Evolutionary conservation across 2,888 invertebrate species (phyloP).

Genomic region (Stenolophus ochropezus): DNA sequence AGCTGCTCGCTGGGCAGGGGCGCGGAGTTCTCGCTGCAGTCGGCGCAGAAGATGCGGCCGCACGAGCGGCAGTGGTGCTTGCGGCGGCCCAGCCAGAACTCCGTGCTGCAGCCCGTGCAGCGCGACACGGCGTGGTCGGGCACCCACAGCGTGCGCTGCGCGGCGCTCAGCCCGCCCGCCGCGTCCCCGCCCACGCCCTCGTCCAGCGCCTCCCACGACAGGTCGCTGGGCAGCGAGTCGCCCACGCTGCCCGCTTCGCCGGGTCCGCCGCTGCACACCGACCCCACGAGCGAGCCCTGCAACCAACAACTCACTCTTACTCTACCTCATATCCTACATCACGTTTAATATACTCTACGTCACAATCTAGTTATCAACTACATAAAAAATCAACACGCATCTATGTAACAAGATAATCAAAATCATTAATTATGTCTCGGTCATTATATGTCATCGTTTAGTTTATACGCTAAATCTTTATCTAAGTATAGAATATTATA

Average conservation of each 20-base stretch:
- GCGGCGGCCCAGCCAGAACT: conserved; percentile 92
- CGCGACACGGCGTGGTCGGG: conserved; percentile 93
- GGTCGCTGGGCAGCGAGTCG: conserved; percentile 80
- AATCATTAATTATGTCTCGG: too few species aligned
- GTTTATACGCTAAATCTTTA: too few species aligned
- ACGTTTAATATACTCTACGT: not conserved
- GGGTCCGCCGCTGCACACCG: conserved; percentile 76
- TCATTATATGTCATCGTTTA: too few species aligned
- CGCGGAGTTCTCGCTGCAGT: conserved; percentile 91
- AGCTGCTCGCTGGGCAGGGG: conserved; percentile 89
- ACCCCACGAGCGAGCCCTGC: conserved; percentile 77
- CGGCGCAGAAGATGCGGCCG: conserved; percentile 94
- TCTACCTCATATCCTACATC: not conserved
- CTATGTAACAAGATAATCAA: too few species aligned
- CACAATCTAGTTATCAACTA: not conserved
- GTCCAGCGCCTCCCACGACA: conserved; percentile 89
- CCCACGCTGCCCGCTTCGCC: conserved; percentile 74
- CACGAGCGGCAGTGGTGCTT: conserved; percentile 97
- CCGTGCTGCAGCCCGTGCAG: conserved; percentile 91
- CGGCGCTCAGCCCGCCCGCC: conserved; percentile 66
- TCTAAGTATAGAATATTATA: too few species aligned
- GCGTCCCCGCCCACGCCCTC: conserved; percentile 78
- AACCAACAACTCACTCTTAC: not conserved
- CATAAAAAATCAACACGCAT: too few species aligned
- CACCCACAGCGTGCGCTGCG: conserved; percentile 84